Base-by-base conservation (phyloP, 1,140 invertebrate genomes). In the Drosophila hydei region DNA sequence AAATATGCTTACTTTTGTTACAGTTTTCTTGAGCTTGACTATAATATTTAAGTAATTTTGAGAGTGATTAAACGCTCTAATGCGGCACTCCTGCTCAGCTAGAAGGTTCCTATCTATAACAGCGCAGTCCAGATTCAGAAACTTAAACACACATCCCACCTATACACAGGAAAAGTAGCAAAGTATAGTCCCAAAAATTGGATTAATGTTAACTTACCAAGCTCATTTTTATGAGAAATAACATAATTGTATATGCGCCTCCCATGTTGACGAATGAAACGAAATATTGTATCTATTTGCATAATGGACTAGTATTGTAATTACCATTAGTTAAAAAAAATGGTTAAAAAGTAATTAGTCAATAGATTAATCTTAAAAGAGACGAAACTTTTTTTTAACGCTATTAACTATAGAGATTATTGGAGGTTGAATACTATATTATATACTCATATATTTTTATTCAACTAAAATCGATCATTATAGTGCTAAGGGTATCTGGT, bases 1-100 rank as follows among this genome's bases (percentile, higher is more conserved):
- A 0, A 4, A 14, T 38, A 7, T 0, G 8, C 3, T 36, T 64
- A 79, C 76, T 16, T 68, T n/a, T n/a, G 33, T 7, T 21, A 79
- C 9, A 2, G 27, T 79, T 47, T 36, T 51, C 9, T 75, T 42
- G 0, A 79, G 3, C 16, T 45, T 3, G 0, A n/a, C 6, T 7
- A 18, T 21, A 19, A 75, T 7, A 47, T 59, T 75, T 0, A 75
- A 18, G 12, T 33, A 30, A 14, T 79, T 79, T 16, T 55, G 42
- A 8, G 19, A 42, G 3, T 59, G 55, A 55, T 75, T 64, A 12
- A 79, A 43, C 0, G 76, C 77, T n/a, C 45, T 71, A 3, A 78
- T 79, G 5, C 43, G 27, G n/a, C 76, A 78, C 33, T 56, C 30
- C 5, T 43, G 38, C 0, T 55, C 5, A 0, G 4, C 3, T 11